A percentile compares a stretch with the other conserved stretches of the same genome.
These are phyloP conservation scores for Whitmania pigra DNA, from an alignment of 1,140 invertebrate genomes.

Conservation along the genomic window DNA sequence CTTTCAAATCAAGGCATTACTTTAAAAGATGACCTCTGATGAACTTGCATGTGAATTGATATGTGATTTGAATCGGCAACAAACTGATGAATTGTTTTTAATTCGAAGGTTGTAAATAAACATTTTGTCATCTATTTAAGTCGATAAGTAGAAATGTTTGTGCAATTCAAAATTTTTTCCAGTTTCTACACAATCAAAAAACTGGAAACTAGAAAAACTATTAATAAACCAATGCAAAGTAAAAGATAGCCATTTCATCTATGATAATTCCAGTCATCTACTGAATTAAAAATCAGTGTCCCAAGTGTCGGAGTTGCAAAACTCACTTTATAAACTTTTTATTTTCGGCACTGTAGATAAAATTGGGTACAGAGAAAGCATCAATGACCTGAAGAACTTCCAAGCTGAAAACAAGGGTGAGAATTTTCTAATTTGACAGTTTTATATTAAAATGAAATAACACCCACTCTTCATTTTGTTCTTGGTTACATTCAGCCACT, in stretches of 20 bases:
- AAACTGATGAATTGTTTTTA: slow-evolving; percentile 8
- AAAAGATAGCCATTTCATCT: too few relatives aligned
- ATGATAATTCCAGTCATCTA: background rate
- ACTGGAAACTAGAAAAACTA: background rate
- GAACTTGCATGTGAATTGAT: background rate
- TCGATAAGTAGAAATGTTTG: background rate
- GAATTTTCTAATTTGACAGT: slow-evolving; percentile 7
- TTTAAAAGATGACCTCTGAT: background rate
- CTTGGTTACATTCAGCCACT: slow-evolving; percentile 54
- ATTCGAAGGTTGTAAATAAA: background rate
- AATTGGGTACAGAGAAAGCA: slow-evolving; percentile 65
- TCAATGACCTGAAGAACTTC: slow-evolving; percentile 64
- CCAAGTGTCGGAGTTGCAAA: background rate
- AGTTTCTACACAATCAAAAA: background rate
- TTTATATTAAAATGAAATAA: slow-evolving; percentile 4
- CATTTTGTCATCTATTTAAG: background rate
- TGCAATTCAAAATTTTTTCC: background rate
- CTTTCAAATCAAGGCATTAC: slow-evolving; percentile 27
- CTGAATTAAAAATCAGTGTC: background rate
- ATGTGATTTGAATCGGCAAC: background rate
- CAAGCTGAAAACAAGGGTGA: slow-evolving; percentile 31
- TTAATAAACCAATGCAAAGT: background rate
- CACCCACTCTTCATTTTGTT: background rate
- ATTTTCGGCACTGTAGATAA: slow-evolving; percentile 58
- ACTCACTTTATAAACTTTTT: slow-evolving; percentile 60